Percentiles rank a stretch among this genome's conserved stretches.
These are phyloP conservation scores for Cryptoblepharus egeriae DNA, from an alignment of 2,797 vertebrate species.

Conservation along the genomic window DNA sequence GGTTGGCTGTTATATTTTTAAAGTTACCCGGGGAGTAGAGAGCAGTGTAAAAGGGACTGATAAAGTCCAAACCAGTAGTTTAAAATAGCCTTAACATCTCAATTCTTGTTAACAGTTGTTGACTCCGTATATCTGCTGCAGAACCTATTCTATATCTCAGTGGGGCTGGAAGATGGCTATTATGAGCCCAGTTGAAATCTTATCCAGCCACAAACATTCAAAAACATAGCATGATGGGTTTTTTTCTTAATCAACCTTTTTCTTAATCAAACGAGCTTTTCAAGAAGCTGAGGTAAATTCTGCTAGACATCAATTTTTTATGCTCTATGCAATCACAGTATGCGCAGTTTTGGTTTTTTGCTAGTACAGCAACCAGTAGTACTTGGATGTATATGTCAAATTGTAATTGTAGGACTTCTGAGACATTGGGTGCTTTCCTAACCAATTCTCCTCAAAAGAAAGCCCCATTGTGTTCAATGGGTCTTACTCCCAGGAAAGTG, in stretches of 20 bases:
- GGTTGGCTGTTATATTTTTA: not conserved
- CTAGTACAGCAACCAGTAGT: too few species aligned
- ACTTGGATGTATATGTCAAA: too few species aligned
- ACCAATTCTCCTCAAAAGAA: too few species aligned
- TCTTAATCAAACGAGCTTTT: not conserved
- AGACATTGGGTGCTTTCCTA: too few species aligned
- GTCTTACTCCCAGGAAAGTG: too few species aligned
- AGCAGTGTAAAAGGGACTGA: not conserved
- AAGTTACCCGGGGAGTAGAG: not conserved
- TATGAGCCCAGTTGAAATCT: not conserved
- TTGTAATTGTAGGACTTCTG: too few species aligned
- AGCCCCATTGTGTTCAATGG: too few species aligned
- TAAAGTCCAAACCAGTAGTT: not conserved
- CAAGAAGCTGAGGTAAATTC: not conserved
- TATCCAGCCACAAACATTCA: not conserved
- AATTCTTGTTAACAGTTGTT: not conserved
- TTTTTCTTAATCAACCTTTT: not conserved
- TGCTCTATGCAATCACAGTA: not conserved
- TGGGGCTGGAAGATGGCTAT: not conserved
- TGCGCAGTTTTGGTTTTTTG: not conserved
- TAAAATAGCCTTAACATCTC: not conserved
- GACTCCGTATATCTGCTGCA: not conserved
- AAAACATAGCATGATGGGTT: not conserved
- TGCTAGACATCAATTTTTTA: not conserved
- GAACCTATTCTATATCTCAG: not conserved